phyloP scores from a whole-genome alignment of 1,140 invertebrate genomes.

The Rhyacophila brunnea region DNA sequence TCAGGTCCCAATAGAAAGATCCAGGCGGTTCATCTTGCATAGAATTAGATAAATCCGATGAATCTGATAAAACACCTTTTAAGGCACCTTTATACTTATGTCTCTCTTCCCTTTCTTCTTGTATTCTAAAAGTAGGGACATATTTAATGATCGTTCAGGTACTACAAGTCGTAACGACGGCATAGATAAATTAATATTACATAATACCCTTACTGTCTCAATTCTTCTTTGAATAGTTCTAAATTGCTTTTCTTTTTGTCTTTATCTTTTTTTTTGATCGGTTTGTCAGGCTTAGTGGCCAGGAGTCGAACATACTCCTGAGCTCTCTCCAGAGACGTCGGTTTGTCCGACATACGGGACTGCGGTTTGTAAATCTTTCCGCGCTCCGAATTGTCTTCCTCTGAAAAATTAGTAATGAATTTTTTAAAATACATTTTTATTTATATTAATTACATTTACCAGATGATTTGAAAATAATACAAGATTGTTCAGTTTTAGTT shows the following conservation, averaged over 20 bases:
- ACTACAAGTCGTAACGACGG: too few relatives aligned
- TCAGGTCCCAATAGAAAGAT: slow-evolving; percentile 93
- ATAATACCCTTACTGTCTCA: slow-evolving; percentile 73
- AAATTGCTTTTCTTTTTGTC: slow-evolving; percentile 97
- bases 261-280: slow-evolving; percentile 75
- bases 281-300: slow-evolving; percentile 62
- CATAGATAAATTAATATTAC: too few relatives aligned
- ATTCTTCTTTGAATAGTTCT: slow-evolving; percentile 94
- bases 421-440: too few relatives aligned
- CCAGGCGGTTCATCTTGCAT: slow-evolving; percentile 52
- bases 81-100: slow-evolving; percentile 80
- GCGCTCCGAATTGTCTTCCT: slow-evolving; percentile 86
- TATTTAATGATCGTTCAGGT: too few relatives aligned
- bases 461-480: too few relatives aligned
- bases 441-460: too few relatives aligned
- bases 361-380: slow-evolving; percentile 93
- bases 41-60: slow-evolving; percentile 37
- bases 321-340: slow-evolving; percentile 57
- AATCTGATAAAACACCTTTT: slow-evolving; percentile 44
- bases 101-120: slow-evolving; percentile 96
- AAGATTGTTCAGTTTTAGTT: too few relatives aligned
- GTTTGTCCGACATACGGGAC: slow-evolving; percentile 59
- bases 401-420: slow-evolving; percentile 38
- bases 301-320: slow-evolving; percentile 74
- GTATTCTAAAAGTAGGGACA: slow-evolving; percentile 76